Evolutionary conservation across 2,888 invertebrate species (phyloP).

Genomic region (Heteromurus nitidus): DNA sequence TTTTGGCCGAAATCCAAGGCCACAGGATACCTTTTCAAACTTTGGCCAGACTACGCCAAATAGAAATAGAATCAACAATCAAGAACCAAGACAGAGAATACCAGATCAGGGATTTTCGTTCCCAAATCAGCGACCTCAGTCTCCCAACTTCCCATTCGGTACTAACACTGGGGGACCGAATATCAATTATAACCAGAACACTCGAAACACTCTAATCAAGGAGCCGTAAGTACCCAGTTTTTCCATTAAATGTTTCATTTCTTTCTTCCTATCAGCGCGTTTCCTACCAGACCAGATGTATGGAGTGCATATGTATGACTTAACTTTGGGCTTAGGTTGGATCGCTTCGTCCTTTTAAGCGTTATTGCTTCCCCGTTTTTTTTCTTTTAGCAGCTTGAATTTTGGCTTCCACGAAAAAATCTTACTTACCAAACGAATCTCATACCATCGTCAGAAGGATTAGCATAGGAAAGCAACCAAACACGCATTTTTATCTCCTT

Average conservation of each 20-base stretch:
- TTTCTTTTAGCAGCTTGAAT: no score
- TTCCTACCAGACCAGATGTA: no score
- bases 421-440: no score
- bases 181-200: slow-evolving; percentile 56
- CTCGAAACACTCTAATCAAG: slow-evolving; percentile 60
- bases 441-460: no score
- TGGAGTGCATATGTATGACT: no score
- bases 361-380: no score
- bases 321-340: no score
- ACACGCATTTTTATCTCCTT: no score
- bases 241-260: slow-evolving; percentile 14
- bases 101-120: slow-evolving; percentile 62
- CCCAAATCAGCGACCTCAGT: slow-evolving; percentile 44
- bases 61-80: slow-evolving; percentile 58
- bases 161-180: slow-evolving; percentile 17
- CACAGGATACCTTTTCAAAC: slow-evolving; percentile 65
- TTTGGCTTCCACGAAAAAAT: no score
- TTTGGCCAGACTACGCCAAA: slow-evolving; percentile 60
- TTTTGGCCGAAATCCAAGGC: slow-evolving; percentile 66
- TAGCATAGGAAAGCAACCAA: no score
- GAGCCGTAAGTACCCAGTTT: slow-evolving; percentile 67
- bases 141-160: slow-evolving; percentile 53
- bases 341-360: no score
- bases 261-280: no score
- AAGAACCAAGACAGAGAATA: slow-evolving; percentile 47